Conservation (phyloP, 2,797 vertebrate genomes). For the Limnodromus scolopaceus region DNA sequence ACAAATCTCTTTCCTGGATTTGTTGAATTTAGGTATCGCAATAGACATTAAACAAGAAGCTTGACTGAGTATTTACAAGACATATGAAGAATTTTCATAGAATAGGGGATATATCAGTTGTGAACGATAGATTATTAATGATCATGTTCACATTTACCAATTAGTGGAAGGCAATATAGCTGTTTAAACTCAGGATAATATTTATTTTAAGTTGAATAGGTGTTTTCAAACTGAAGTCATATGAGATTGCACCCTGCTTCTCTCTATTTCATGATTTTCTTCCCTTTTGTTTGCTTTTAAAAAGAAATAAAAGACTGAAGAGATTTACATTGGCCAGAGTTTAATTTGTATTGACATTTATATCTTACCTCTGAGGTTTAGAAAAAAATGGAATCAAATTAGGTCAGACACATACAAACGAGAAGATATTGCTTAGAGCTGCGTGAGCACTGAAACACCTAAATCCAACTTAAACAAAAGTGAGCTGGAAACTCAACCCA, state of each 20-base stretch:
- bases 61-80: neutral
- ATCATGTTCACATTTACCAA: neutral
- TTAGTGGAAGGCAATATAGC: neutral
- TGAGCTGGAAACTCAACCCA: neutral
- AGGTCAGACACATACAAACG: slow-evolving; percentile 71
- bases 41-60: neutral
- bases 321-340: slow-evolving; percentile 37
- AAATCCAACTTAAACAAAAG: slow-evolving; percentile 54
- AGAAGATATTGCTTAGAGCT: slow-evolving; percentile 69
- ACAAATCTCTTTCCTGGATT: neutral
- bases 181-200: neutral
- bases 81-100: neutral
- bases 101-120: neutral
- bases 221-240: slow-evolving; percentile 19
- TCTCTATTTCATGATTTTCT: neutral
- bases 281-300: neutral
- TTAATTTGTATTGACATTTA: slow-evolving; percentile 80
- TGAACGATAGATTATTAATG: neutral
- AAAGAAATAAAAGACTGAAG: slow-evolving; percentile 18
- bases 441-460: slow-evolving; percentile 20
- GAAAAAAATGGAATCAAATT: slow-evolving; percentile 68
- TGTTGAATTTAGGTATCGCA: neutral
- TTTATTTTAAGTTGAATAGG: neutral
- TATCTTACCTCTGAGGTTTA: slow-evolving; percentile 63
- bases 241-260: slow-evolving; percentile 1